Conservation (phyloP, 2,797 vertebrate species). For the Pelobates cultripes region DNA sequence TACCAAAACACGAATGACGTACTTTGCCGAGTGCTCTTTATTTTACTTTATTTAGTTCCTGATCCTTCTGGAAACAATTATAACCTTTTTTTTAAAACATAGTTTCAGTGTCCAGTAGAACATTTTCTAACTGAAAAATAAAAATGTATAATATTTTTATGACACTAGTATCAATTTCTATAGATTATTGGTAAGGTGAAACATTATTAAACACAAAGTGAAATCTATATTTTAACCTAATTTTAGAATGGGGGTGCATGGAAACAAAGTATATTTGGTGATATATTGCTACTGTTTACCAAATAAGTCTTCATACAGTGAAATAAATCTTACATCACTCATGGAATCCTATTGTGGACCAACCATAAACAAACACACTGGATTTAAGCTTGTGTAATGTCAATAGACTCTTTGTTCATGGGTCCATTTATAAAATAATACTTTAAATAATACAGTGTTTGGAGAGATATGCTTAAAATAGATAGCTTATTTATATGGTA, state of each 20-base stretch:
- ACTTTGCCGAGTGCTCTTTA: too few relatives aligned
- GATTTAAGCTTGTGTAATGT: conserved; percentile 12
- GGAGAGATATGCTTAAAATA: conserved; percentile 1
- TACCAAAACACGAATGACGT: too few relatives aligned
- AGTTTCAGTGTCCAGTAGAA: too few relatives aligned
- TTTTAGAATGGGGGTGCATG: not conserved
- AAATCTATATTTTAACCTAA: not conserved
- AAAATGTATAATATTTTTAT: too few relatives aligned
- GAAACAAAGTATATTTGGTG: not conserved
- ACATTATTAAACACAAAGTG: too few relatives aligned
- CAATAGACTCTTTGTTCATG: conserved; percentile 20
- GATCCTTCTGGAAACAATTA: too few relatives aligned
- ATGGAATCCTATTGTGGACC: conserved; percentile 1
- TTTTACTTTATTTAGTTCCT: too few relatives aligned
- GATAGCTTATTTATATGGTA: not conserved
- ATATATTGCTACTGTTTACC: conserved; percentile 11
- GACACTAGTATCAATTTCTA: too few relatives aligned
- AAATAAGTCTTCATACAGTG: not conserved
- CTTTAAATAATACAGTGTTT: conserved; percentile 5
- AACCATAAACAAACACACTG: conserved; percentile 26
- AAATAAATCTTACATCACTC: not conserved
- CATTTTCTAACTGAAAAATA: too few relatives aligned
- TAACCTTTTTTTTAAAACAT: too few relatives aligned
- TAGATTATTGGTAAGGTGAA: too few relatives aligned
- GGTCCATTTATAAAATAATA: conserved; percentile 8